Evolutionary conservation across 2,888 invertebrate species (phyloP).

Genomic region (Lissocephala sabroskyi): DNA sequence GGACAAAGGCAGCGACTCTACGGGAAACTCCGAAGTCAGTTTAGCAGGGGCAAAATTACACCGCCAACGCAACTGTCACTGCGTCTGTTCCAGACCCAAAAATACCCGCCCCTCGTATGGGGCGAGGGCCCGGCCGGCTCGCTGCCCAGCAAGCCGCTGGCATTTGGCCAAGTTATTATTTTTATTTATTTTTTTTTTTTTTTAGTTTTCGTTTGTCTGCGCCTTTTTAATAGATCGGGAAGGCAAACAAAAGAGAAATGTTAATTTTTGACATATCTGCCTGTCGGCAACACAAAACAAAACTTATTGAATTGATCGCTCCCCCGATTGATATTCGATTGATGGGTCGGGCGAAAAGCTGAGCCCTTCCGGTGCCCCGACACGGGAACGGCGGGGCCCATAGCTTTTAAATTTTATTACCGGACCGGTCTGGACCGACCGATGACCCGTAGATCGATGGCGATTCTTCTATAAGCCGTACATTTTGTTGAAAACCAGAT

Average conservation of each 20-base stretch:
- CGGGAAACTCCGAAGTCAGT: too few relatives aligned
- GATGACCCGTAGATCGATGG: constrained; percentile 38
- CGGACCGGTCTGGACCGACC: constrained; percentile 57
- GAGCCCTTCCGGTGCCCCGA: constrained; percentile 1
- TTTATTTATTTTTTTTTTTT: constrained; percentile 62
- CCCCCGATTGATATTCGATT: constrained; percentile 4
- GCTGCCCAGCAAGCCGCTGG: constrained; percentile 33
- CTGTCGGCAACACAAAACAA: constrained; percentile 17
- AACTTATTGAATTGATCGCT: constrained; percentile 19
- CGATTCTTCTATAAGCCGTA: too few relatives aligned
- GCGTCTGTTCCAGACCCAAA: constrained; percentile 5
- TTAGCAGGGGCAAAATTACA: too few relatives aligned
- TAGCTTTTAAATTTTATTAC: constrained; percentile 48
- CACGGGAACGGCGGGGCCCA: neutral
- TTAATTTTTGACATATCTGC: constrained; percentile 51
- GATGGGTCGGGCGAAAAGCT: neutral
- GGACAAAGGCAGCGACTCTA: too few relatives aligned
- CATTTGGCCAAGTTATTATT: constrained; percentile 60
- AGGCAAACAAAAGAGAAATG: constrained; percentile 15
- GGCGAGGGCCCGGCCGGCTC: neutral
- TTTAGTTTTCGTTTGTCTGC: constrained; percentile 49
- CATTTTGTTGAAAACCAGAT: too few relatives aligned
- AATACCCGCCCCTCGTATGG: neutral
- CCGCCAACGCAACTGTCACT: constrained; percentile 26
- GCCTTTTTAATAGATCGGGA: neutral